Percentiles rank a stretch among this genome's conserved stretches.
phyloP scores from a whole-genome alignment of 1,140 invertebrate species.

The Hypothenemus hampei region DNA sequence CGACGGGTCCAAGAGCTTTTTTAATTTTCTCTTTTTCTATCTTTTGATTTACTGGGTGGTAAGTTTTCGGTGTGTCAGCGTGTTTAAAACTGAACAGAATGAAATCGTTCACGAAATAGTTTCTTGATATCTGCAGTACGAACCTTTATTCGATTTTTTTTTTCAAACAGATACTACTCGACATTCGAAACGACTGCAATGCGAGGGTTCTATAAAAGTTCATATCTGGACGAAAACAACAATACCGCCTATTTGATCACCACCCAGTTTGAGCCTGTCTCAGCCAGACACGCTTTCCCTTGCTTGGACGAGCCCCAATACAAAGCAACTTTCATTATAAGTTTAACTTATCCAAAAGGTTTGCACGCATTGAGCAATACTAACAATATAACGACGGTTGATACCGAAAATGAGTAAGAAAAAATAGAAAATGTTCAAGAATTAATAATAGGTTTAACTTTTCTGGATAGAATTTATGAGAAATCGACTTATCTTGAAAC shows the following conservation, averaged over 20 bases:
- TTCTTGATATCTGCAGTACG: no score
- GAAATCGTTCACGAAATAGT: no score
- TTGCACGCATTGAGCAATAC: slow-evolving; percentile 16
- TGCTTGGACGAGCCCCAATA: slow-evolving; percentile 24
- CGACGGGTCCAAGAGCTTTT: no score
- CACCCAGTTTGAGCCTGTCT: slow-evolving; percentile 28
- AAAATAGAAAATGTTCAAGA: no score
- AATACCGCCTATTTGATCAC: slow-evolving; percentile 32
- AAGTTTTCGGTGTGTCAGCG: no score
- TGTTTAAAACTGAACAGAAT: no score
- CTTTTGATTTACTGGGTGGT: no score
- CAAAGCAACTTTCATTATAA: slow-evolving; percentile 21
- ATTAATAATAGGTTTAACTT: background rate
- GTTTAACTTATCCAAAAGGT: slow-evolving; percentile 12
- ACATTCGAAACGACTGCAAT: slow-evolving; percentile 40
- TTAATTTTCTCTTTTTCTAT: no score
- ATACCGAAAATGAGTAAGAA: no score
- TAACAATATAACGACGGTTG: background rate
- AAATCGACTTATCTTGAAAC: slow-evolving; percentile 21
- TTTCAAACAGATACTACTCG: slow-evolving; percentile 8
- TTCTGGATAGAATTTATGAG: background rate
- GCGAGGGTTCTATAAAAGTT: slow-evolving; percentile 21
- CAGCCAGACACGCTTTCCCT: slow-evolving; percentile 25
- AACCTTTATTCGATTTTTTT: no score
- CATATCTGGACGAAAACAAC: slow-evolving; percentile 5